Percentiles rank a stretch among this genome's conserved stretches.
phyloP scores from a whole-genome alignment of 1,140 invertebrate species.

The Cydia pomonella region DNA sequence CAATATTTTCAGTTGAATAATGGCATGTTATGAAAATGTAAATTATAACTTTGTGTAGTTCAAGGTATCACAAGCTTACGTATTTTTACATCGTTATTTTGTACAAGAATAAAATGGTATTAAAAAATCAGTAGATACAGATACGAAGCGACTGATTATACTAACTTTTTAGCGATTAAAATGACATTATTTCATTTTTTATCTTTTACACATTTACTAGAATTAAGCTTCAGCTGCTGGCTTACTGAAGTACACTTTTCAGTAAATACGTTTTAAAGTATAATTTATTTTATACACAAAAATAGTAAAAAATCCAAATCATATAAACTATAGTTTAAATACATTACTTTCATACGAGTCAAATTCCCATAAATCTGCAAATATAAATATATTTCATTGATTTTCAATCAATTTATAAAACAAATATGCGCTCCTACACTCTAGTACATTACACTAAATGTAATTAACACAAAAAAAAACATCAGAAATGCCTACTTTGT shows the following conservation, averaged over 20 bases:
- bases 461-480: no score
- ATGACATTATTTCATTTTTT: no score
- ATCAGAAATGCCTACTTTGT: no score
- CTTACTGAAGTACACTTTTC: not conserved
- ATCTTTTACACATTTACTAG: not conserved
- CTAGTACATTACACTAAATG: not conserved
- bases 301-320: not conserved
- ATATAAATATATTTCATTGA: not conserved
- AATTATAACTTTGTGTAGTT: no score
- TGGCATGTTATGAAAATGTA: no score
- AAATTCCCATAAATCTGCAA: not conserved
- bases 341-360: not conserved
- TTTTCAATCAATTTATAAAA: not conserved
- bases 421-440: not conserved
- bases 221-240: not conserved
- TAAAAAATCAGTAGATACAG: no score
- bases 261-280: conserved; percentile 18
- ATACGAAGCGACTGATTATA: no score
- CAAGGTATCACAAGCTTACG: no score
- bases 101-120: no score
- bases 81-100: no score
- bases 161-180: no score
- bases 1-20: no score
- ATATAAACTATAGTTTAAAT: not conserved
- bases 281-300: not conserved